Conservation (phyloP, 2,113 vertebrate genomes). For the Coptodon rendalli region DNA sequence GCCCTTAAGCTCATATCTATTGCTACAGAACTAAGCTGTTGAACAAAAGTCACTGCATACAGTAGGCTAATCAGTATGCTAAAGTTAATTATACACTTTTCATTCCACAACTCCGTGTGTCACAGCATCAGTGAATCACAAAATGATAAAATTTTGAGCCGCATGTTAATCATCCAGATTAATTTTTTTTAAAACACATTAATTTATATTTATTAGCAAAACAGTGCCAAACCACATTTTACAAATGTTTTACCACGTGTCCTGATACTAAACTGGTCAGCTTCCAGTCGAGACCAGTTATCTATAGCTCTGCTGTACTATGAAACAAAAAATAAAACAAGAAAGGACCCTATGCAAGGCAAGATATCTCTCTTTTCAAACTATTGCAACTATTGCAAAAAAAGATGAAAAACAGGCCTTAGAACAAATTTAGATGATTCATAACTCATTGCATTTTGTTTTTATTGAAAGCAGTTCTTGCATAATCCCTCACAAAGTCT, state of each 20-base stretch:
- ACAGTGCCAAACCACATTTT: neutral
- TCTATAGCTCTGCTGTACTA: neutral
- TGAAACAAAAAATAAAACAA: neutral
- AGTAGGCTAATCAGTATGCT: neutral
- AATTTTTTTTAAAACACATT: neutral
- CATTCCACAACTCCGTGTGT: fast-evolving
- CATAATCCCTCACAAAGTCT: neutral
- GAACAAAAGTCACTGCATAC: neutral
- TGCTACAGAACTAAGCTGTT: neutral
- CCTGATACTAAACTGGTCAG: neutral
- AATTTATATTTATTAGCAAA: neutral
- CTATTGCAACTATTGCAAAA: neutral
- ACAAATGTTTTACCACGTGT: neutral
- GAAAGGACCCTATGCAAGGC: neutral
- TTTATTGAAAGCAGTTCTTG: neutral
- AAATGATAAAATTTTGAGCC: neutral
- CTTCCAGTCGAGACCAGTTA: fast-evolving
- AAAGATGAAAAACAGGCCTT: neutral
- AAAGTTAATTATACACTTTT: neutral
- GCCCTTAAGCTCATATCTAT: neutral
- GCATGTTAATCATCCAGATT: neutral
- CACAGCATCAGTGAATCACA: fast-evolving
- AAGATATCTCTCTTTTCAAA: neutral
- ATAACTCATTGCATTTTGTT: neutral
- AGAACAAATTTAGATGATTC: neutral